These are phyloP conservation scores for Resseliella maxima DNA, from an alignment of 2,888 invertebrate species.

Conservation along the genomic window DNA sequence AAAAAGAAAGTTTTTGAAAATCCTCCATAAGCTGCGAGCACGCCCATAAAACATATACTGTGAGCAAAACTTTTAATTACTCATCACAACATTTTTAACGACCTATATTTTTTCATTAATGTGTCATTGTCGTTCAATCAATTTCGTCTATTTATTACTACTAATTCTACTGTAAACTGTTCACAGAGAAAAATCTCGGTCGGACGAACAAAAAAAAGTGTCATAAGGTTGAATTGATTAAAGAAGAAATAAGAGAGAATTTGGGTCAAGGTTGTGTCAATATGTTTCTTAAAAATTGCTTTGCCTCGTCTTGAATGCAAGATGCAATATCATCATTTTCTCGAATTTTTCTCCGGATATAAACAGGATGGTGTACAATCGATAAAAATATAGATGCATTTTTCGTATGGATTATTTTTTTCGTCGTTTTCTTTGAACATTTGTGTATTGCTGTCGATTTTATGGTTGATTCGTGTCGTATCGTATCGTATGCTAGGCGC, in stretches of 20 bases:
- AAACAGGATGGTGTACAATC: not conserved
- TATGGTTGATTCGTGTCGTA: not conserved
- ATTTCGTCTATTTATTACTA: not conserved
- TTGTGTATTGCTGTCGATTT: not conserved
- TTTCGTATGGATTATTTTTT: not conserved
- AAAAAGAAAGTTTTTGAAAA: no score
- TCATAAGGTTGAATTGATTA: not conserved
- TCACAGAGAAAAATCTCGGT: not conserved
- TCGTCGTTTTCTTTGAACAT: not conserved
- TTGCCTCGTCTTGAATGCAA: not conserved
- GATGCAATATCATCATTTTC: not conserved
- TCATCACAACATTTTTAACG: not conserved
- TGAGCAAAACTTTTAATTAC: not conserved
- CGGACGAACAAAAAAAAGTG: not conserved
- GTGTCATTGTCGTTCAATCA: not conserved
- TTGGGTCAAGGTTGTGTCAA: constrained; percentile 15
- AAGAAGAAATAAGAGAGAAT: not conserved
- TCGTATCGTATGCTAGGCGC: not conserved
- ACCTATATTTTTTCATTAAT: not conserved
- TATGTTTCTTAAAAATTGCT: not conserved
- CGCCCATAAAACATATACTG: no score
- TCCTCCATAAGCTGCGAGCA: no score
- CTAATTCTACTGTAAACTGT: not conserved
- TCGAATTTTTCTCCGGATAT: not conserved
- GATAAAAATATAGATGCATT: not conserved